Base-by-base conservation (phyloP, 2,888 invertebrate genomes). In the Tiliacea aurago region DNA sequence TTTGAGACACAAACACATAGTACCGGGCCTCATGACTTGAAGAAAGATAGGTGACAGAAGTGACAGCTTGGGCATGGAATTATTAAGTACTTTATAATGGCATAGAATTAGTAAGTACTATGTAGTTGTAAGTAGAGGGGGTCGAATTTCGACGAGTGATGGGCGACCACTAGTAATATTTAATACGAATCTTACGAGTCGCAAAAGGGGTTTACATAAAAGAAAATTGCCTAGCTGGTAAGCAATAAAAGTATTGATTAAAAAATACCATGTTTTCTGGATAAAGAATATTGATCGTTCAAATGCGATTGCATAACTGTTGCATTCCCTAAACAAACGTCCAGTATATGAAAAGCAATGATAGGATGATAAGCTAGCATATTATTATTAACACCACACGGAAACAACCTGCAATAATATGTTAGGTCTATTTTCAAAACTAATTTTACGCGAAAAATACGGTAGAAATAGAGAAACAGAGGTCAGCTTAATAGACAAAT, bases 401-500 rank as follows among this genome's bases (percentile, higher is more conserved):
- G 11, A 45, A 33, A 45, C 7, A 10, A 11, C 4, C 33, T 1
- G 4, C 3, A 20, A 18, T 45, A 23, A 33, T 33, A 23, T 41
- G 23, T 7, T 1, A 23, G n/a, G 20, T 53, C 23, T 23, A 37
- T 61, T 61, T 71, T 23, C 53, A n/a, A 62, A 62, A 33, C 2
- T 62, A 18, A 6, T 20, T 63, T 37, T 47, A n/a, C 13, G 20
- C 23, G 0, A 43, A 0, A 7, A 45, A 55, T 43, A 20, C n/a
- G 9, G 11, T 43, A 23, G 47, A 43, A 63, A 56, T 13, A 49
- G 28, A 33, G 23, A 82, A 65, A 49, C 67, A 61, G 67, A 61
- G 67, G 47, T 23, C 70, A 41, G 45, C 45, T 37, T 83, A 73
- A 83, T 74, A 53, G 68, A 69, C 68, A 82, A 65, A 58, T 55